Evolutionary conservation across 2,113 vertebrate species (phyloP), one percentile per base, ranked within the genome.

Genomic region (Sapajus apella): DNA sequence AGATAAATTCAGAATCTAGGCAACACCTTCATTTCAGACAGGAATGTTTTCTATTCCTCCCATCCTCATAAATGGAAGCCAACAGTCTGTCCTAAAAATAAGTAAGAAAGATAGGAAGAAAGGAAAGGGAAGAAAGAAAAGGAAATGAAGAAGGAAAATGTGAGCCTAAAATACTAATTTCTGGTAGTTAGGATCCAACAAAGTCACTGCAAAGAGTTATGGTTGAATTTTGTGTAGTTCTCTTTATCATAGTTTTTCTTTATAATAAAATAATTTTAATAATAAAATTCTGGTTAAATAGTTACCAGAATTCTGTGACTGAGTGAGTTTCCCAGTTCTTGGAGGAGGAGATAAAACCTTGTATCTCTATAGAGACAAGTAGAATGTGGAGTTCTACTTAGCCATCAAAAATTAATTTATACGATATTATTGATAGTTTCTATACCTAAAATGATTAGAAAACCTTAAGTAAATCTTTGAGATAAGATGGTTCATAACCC

Each of bases 1-100:
- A 73, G 64, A 94, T 66, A 83, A 93, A 96, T 81, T 92, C 87
- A 81, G 61, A 93, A 80, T 93, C n/a, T 61, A 37, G 47, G 83
- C 45, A 94, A 66, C 68, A 94, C 75, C 32, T 96, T 96, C 61
- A 56, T 76, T 95, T 93, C 32, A 76, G 87, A 87, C 79, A 76
- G 89, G 16, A 32, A 47, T 12, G 95, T 90, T 91, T 79, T 58
- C 47, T 95, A 30, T 6, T 79, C 30, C 20, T 43, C 17, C 23
- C 52, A 81, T 52, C 52, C 66, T 95, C 11, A 6, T 87, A 81
- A 84, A 93, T 84, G 40, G 52, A 66, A 80, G 52, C 80, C 40
- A 89, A 87, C 5, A 90, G 35, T 30, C 16, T 94, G 45, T 72
- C 45, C 56, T 89, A 30, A 68, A 86, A 92, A 61, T n/a, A n/a